Percentiles rank a stretch among this genome's conserved stretches.
These are phyloP conservation scores for Molossus alvarezi DNA, from an alignment of 2,797 vertebrate genomes.

Conservation along the genomic window DNA sequence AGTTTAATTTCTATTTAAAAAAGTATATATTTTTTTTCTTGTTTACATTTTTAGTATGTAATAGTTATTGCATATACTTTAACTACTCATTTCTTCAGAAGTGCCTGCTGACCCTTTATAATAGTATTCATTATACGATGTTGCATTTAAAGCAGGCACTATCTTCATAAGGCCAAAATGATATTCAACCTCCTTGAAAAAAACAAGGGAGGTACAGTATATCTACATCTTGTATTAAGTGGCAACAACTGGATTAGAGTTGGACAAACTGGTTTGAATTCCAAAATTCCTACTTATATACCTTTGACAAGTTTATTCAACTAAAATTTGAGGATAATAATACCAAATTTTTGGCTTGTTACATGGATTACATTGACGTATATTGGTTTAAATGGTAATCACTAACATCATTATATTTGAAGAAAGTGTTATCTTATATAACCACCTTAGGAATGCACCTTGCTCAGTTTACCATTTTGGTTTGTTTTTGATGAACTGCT, in stretches of 20 bases:
- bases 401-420: not conserved
- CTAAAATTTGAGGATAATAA: not conserved
- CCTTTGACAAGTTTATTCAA: not conserved
- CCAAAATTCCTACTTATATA: not conserved
- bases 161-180: not conserved
- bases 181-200: not conserved
- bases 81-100: not conserved
- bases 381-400: not conserved
- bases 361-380: not conserved
- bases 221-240: not conserved
- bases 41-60: not conserved
- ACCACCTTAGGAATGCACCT: slow-evolving; percentile 71
- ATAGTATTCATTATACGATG: not conserved
- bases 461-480: not conserved
- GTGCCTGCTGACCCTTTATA: not conserved
- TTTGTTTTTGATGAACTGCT: slow-evolving; percentile 72
- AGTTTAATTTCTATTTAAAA: slow-evolving; percentile 3
- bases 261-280: not conserved
- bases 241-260: not conserved
- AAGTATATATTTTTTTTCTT: not conserved
- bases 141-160: not conserved
- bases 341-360: not conserved
- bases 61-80: not conserved
- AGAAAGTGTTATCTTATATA: slow-evolving; percentile 45
- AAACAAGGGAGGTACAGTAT: not conserved